A percentile compares a stretch with the other conserved stretches of the same genome.
These are phyloP conservation scores for Drosophila dives DNA, from an alignment of 2,888 invertebrate species.

Conservation along the genomic window DNA sequence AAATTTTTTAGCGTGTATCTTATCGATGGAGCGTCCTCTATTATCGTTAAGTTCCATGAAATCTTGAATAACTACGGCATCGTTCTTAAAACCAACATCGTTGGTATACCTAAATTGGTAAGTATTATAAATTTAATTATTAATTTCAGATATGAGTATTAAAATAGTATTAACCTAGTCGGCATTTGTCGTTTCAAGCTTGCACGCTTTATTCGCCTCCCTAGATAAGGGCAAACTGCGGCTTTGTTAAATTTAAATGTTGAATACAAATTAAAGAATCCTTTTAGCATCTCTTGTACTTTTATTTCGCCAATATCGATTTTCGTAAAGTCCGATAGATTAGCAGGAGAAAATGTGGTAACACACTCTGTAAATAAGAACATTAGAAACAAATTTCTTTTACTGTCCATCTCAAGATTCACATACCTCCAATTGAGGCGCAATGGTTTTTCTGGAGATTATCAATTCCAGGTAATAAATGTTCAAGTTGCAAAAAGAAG, in stretches of 20 bases:
- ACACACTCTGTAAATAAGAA: not conserved
- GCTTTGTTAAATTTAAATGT: not conserved
- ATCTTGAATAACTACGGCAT: constrained; percentile 18
- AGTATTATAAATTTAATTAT: not conserved
- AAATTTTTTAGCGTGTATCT: rapidly evolving
- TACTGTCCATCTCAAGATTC: no score
- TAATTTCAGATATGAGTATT: not conserved
- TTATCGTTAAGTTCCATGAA: constrained; percentile 11
- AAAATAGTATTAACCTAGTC: not conserved
- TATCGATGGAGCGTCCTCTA: not conserved
- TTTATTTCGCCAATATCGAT: not conserved
- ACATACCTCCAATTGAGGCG: constrained; percentile 21
- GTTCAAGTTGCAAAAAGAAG: constrained; percentile 28
- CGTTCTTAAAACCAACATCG: not conserved
- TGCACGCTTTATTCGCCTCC: not conserved
- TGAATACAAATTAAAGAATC: not conserved
- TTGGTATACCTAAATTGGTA: not conserved
- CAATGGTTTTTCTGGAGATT: not conserved
- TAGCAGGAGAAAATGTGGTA: not conserved
- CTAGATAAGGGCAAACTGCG: not conserved
- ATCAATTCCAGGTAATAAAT: constrained; percentile 20
- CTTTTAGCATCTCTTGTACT: not conserved
- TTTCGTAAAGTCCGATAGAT: not conserved
- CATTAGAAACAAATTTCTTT: not conserved
- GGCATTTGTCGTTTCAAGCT: not conserved